Evolutionary conservation across 2,888 invertebrate genomes (phyloP).

Genomic region (Plagiodera versicolora): DNA sequence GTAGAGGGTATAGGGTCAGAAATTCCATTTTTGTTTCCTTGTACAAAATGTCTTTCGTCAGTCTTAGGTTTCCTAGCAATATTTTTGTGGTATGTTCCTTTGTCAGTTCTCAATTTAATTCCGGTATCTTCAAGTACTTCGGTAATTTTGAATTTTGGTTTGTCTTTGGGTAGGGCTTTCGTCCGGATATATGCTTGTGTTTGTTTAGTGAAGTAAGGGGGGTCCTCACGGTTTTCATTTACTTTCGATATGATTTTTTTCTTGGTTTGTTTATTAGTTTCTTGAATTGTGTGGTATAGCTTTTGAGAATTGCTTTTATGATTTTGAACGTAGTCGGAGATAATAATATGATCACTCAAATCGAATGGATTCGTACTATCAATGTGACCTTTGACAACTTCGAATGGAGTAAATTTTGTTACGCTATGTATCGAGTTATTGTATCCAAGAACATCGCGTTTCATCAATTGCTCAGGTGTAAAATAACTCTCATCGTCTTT

Average conservation of each 20-base stretch:
- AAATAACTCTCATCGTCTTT: neutral
- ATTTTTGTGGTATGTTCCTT: neutral
- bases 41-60: neutral
- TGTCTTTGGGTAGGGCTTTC: conserved; percentile 3
- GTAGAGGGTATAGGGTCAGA: neutral
- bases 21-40: neutral
- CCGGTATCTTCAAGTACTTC: neutral
- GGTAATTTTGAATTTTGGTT: conserved; percentile 19
- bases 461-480: conserved; percentile 6
- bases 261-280: neutral
- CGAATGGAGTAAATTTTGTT: conserved; percentile 10
- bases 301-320: conserved; percentile 10
- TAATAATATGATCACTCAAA: neutral
- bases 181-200: conserved; percentile 1
- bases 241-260: neutral
- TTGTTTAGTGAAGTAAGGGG: conserved; percentile 6
- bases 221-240: conserved; percentile 7
- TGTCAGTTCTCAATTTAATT: neutral
- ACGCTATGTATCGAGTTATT: conserved; percentile 13
- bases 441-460: conserved; percentile 9
- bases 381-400: conserved; percentile 15
- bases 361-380: conserved; percentile 10
- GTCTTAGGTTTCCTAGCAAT: neutral
- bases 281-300: neutral
- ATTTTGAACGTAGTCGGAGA: neutral